phyloP scores from a whole-genome alignment of 2,797 vertebrate species.

The Bryconaethiops microstoma region DNA sequence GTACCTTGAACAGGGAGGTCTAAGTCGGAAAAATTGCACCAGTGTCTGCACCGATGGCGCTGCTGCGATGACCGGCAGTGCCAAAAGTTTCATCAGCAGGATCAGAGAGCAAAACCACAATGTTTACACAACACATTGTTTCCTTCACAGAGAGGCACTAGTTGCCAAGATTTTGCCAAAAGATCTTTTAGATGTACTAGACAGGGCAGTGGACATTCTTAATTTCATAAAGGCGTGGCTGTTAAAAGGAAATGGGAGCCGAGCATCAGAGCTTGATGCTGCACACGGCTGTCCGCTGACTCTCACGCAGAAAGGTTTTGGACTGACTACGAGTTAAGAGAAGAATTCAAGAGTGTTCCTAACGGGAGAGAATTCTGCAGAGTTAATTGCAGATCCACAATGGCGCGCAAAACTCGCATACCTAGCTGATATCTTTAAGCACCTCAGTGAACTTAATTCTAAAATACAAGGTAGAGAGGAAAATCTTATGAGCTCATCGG shows the following conservation, averaged over 20 bases:
- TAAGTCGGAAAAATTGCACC: conserved; percentile 30
- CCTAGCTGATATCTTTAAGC: conserved; percentile 28
- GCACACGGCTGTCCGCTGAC: conserved; percentile 4
- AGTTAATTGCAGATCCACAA: conserved; percentile 5
- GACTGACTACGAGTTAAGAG: conserved; percentile 22
- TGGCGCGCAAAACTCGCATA: conserved; percentile 24
- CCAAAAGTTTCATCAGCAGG: conserved; percentile 18
- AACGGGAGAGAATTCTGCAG: conserved; percentile 23
- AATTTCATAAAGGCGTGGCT: conserved; percentile 28
- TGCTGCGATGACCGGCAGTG: conserved; percentile 10
- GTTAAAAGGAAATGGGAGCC: conserved; percentile 28
- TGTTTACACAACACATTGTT: not conserved
- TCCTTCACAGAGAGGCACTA: conserved; percentile 35
- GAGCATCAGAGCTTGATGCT: conserved; percentile 31
- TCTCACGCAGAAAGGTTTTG: conserved; percentile 30
- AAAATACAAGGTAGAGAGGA: conserved; percentile 39
- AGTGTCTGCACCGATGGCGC: conserved; percentile 36
- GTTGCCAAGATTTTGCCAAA: conserved; percentile 28
- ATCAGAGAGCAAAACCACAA: conserved; percentile 12
- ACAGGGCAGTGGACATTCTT: conserved; percentile 26
- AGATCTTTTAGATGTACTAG: conserved; percentile 40
- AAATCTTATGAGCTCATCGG: conserved; percentile 15
- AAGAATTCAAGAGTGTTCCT: conserved; percentile 28
- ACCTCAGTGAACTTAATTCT: conserved; percentile 30
- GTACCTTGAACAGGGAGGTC: conserved; percentile 22